Conservation (phyloP, 2,797 vertebrate species). For the Octomys mimax region DNA sequence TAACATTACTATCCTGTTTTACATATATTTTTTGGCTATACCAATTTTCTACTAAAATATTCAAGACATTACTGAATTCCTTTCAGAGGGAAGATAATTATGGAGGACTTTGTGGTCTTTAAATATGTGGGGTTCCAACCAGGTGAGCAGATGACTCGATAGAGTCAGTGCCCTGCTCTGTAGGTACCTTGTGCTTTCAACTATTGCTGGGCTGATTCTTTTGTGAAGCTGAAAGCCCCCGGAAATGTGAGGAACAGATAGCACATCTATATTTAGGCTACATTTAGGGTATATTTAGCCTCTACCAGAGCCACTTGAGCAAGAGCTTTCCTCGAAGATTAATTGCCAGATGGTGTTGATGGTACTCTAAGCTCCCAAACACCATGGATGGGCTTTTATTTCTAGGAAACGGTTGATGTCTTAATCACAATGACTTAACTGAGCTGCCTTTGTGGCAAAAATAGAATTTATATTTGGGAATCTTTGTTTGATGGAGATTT, state of each 20-base stretch:
- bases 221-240: background rate
- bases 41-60: background rate
- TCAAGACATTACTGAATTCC: background rate
- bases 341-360: conserved; percentile 65
- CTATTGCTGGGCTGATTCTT: background rate
- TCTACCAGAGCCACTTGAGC: conserved; percentile 36
- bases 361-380: conserved; percentile 31
- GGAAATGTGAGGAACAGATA: background rate
- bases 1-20: background rate
- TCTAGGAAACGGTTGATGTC: conserved; percentile 75
- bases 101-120: background rate
- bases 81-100: background rate
- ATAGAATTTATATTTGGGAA: conserved; percentile 65
- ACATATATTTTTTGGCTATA: background rate
- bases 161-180: background rate
- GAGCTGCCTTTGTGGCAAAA: conserved; percentile 57
- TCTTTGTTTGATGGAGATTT: conserved; percentile 53
- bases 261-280: conserved; percentile 58
- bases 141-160: background rate
- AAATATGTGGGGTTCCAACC: background rate
- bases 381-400: conserved; percentile 68
- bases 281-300: conserved; percentile 38
- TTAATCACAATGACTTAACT: conserved; percentile 67
- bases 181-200: background rate
- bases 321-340: conserved; percentile 51